Evolutionary conservation across 2,888 invertebrate species (phyloP), one percentile per base, ranked within the genome.

Genomic region (Amblyjoppa fuscipennis): DNA sequence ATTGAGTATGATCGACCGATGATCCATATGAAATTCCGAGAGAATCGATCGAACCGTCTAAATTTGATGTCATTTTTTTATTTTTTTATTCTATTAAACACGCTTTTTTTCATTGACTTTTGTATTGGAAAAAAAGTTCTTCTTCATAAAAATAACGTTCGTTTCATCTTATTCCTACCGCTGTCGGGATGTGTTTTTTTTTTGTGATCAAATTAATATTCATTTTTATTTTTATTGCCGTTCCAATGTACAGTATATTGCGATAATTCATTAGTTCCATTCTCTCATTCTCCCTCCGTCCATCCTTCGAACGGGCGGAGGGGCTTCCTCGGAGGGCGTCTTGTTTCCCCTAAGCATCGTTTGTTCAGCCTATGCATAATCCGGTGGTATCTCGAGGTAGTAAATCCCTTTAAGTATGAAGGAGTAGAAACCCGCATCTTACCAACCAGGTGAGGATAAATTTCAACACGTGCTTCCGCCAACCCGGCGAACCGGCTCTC

Each of bases 351-450:
- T 53, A 66, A 76, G 59, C 56, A 75, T 76, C 78, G 79, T 82
- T 82, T 79, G 79, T 85, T 82, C 75, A 85, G 79, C 85, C 82
- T 85, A 82, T 85, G 82, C 82, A 85, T 85, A 85, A 85, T 85
- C 82, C 79, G 79, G 59, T 61, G 75, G 75, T 79, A 85, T 74
- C 73, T 71, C 66, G 79, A 71, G 79, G 82, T 71, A 76, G 71
- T 85, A 79, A 79, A 85, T 85, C 81, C 79, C 82, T 75, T 85
- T 85, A 85, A 85, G 82, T 82, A 85, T 85, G 85, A 85, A 85
- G 79, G 79, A 85, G 85, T 85, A 73, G 79, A 53, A 79, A 75
- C 45, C 77, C 64, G 56, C 78, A 82, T 53, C 78, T 82, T 75
- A 70, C 66, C 45, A 69, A 59, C 68, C 71, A 71, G 82, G 70